Base-by-base conservation (phyloP, 30 jellyfish, hydroid and myxozoan genomes). In the Cassiopea xamachana region DNA sequence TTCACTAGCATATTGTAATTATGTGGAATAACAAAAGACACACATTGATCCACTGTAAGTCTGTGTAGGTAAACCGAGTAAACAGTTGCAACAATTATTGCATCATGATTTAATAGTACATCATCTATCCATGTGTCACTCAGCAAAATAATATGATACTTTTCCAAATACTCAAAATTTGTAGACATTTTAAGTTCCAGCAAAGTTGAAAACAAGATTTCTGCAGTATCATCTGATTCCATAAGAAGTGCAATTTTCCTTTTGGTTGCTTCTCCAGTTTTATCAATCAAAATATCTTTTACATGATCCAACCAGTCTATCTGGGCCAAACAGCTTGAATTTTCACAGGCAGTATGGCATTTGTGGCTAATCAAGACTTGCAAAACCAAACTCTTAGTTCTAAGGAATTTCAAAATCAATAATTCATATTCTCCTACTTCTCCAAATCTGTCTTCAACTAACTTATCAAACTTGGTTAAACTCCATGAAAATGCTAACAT, bases 1-100 rank as follows among this genome's bases (percentile, higher is more conserved):
- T 46, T 79, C 86, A 88, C 43, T 1, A 79, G 69, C 73, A 44
- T 82, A 1, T 43, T 14, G 80, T 88, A 79, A 55, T 79, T 74
- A 27, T 5, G 15, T 46, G 95, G 95, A 47, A 55, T 67, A 71
- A 45, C 79, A 70, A 84, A 46, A 0, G 60, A 55, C 1, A 84
- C 44, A 50, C 85, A 72, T n/a, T 46, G 2, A 55, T 84, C 64
- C 48, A 47, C 47, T 12, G 17, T 16, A 1, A 70, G 62, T 18
- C 50, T 84, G 15, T 70, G 86, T 75, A 58, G 6, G 44, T 12
- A 43, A 18, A 12, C 27, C 43, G 77, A 12, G 1, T 44, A 50
- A 4, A 49, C 46, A 48, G 85, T 48, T 72, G 77, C 18, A 44
- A 84, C 55, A 50, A 70, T 9, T 45, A 84, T 19, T 27, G 79